These are phyloP conservation scores for Melinopterus prodromus DNA, from an alignment of 2,888 invertebrate genomes.

Conservation along the genomic window DNA sequence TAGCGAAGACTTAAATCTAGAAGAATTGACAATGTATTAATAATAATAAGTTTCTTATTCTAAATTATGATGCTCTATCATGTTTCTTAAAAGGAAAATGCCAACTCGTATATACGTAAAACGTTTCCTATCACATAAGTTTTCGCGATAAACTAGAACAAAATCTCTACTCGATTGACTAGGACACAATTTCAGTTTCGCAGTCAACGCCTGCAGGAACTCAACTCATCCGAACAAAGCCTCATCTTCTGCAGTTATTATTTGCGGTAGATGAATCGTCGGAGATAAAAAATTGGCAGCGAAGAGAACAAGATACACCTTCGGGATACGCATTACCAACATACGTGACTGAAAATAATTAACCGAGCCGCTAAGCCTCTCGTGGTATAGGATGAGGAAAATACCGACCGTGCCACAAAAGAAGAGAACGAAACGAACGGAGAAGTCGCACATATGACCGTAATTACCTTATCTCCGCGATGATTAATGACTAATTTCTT, in stretches of 20 bases:
- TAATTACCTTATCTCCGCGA: background rate
- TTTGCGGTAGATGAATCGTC: background rate
- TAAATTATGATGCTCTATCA: too few species aligned
- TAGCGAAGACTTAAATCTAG: too few species aligned
- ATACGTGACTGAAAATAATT: conserved; percentile 4
- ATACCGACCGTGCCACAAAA: background rate
- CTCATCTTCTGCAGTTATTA: background rate
- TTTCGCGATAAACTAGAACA: too few species aligned
- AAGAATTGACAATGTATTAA: too few species aligned
- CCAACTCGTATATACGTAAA: too few species aligned
- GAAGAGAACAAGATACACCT: background rate
- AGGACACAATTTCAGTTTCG: too few species aligned
- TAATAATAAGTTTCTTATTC: too few species aligned
- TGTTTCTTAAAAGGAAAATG: too few species aligned
- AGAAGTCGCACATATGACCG: background rate
- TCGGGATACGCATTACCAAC: background rate
- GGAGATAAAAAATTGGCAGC: background rate
- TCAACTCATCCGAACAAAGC: background rate
- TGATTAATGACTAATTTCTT: background rate
- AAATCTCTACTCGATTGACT: too few species aligned
- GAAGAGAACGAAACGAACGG: background rate
- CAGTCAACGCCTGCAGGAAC: background rate
- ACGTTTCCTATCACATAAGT: too few species aligned
- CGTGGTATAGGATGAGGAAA: background rate
- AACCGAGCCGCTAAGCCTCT: background rate